phyloP scores from a whole-genome alignment of 1,140 invertebrate species.

The Nymphalis io region DNA sequence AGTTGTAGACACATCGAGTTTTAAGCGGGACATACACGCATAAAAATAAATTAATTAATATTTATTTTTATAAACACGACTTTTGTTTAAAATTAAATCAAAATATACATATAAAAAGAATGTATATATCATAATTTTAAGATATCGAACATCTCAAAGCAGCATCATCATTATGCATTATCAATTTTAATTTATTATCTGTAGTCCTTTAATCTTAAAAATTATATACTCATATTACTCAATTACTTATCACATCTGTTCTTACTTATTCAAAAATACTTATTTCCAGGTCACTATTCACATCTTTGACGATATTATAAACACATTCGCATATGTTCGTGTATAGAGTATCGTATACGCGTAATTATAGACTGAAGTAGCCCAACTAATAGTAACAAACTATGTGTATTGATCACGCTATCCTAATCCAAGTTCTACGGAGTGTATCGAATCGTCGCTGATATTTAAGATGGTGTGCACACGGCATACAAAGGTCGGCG shows the following conservation, averaged over 20 bases:
- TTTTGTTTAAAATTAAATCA: not conserved
- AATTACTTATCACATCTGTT: no score
- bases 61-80: not conserved
- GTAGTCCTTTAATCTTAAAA: no score
- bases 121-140: no score
- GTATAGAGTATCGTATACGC: not conserved
- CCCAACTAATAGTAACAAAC: slow-evolving; percentile 1
- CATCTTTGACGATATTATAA: not conserved
- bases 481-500: slow-evolving; percentile 53
- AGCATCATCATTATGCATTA: no score
- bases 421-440: slow-evolving; percentile 40
- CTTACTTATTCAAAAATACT: no score
- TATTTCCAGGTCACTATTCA: no score
- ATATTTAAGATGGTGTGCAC: slow-evolving; percentile 52
- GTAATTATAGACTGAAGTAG: slow-evolving; percentile 7
- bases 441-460: slow-evolving; percentile 54
- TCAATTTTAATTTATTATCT: no score
- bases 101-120: no score
- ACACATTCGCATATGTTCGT: not conserved
- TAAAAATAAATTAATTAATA: not conserved
- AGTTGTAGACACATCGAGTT: slow-evolving; percentile 20
- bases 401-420: slow-evolving; percentile 34
- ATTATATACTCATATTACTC: no score
- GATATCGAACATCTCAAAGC: no score
- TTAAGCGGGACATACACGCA: slow-evolving; percentile 17